phyloP scores from a whole-genome alignment of 2,888 invertebrate genomes.

The Syrista parreyssii region DNA sequence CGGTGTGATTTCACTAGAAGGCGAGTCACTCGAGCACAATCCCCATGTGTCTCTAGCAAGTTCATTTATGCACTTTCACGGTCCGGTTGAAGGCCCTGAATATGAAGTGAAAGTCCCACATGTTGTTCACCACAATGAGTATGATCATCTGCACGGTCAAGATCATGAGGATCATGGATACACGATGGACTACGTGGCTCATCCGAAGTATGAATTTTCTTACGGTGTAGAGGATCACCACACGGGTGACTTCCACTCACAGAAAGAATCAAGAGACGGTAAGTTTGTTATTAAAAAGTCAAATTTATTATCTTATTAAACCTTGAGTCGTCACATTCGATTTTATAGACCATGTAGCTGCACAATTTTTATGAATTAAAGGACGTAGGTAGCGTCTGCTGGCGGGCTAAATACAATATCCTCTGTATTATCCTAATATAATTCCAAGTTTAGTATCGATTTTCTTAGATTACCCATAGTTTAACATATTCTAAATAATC shows the following conservation, averaged over 20 bases:
- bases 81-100: conserved; percentile 60
- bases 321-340: neutral
- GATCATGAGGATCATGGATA: conserved; percentile 27
- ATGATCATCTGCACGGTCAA: conserved; percentile 26
- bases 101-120: conserved; percentile 60
- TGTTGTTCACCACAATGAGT: conserved; percentile 41
- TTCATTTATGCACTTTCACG: conserved; percentile 61
- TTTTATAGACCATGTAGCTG: neutral
- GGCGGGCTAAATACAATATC: neutral
- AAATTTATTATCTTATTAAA: neutral
- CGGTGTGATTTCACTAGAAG: conserved; percentile 23
- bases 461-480: neutral
- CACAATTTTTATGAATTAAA: too few relatives aligned
- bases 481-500: neutral
- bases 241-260: conserved; percentile 64
- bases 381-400: too few relatives aligned
- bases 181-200: conserved; percentile 54
- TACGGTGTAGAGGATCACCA: conserved; percentile 60
- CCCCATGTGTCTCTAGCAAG: conserved; percentile 49
- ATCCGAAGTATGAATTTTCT: conserved; percentile 58
- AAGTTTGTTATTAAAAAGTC: conserved; percentile 25
- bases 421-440: neutral
- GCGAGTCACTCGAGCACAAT: conserved; percentile 23
- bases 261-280: conserved; percentile 64
- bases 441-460: neutral